phyloP scores from a whole-genome alignment of 2,797 vertebrate genomes.

The Paedocypris micromegethes region DNA sequence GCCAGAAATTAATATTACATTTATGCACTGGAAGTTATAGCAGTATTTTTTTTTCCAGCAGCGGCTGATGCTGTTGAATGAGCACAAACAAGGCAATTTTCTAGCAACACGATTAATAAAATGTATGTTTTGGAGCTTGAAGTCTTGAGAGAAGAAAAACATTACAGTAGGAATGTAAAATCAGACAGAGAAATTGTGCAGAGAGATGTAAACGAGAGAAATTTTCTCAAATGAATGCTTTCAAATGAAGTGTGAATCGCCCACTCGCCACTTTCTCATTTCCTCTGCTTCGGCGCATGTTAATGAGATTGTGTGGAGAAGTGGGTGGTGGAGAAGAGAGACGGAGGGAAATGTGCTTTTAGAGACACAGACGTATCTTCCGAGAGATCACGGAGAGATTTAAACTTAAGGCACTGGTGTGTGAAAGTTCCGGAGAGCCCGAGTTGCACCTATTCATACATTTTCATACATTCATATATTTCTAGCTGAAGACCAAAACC shows the following conservation, averaged over 20 bases:
- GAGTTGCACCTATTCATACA: no score
- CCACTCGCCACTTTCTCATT: slow-evolving; percentile 39
- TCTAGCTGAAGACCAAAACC: no score
- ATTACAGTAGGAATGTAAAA: neutral
- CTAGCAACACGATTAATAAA: slow-evolving; percentile 10
- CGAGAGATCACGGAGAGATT: neutral
- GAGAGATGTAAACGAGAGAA: slow-evolving; percentile 21
- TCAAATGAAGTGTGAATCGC: slow-evolving; percentile 43
- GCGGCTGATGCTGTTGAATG: neutral
- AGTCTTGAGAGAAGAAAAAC: slow-evolving; percentile 17
- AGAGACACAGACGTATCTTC: slow-evolving; percentile 34
- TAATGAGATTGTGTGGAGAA: slow-evolving; percentile 28
- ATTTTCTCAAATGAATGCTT: slow-evolving; percentile 34
- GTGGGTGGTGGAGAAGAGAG: neutral
- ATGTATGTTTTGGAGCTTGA: slow-evolving; percentile 11
- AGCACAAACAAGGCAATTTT: slow-evolving; percentile 9
- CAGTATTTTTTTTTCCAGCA: slow-evolving; percentile 4
- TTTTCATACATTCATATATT: no score
- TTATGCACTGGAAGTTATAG: neutral
- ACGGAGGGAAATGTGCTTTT: slow-evolving; percentile 25
- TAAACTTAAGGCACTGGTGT: no score
- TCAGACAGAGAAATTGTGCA: slow-evolving; percentile 11
- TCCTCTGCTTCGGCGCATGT: slow-evolving; percentile 46
- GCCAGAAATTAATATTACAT: no score
- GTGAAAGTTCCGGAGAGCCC: no score